These are phyloP conservation scores for Lampris megalopsis DNA, from an alignment of 2,113 vertebrate genomes.

Conservation along the genomic window DNA sequence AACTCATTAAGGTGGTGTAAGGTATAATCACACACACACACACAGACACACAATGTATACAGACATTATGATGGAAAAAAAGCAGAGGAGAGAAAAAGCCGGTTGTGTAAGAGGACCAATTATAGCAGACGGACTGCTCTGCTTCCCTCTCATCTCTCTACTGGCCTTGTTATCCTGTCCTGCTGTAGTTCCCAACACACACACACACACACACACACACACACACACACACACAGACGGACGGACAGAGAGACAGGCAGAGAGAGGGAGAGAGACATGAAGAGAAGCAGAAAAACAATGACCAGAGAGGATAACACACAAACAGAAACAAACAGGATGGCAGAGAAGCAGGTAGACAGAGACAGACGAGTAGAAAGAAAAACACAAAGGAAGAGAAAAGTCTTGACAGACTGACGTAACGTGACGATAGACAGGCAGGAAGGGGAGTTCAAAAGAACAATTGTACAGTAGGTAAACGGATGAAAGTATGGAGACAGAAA, in stretches of 20 bases:
- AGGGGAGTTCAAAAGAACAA: background rate
- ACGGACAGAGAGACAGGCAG: background rate
- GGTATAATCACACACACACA: background rate
- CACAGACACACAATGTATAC: too few relatives aligned
- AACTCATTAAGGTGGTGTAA: conserved; percentile 1
- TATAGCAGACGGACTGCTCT: background rate
- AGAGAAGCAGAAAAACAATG: background rate
- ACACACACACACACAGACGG: conserved; percentile 2
- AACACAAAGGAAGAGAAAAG: background rate
- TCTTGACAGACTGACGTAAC: too few relatives aligned
- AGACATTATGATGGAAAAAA: background rate
- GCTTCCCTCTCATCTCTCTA: background rate
- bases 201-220: conserved; percentile 4
- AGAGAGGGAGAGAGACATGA: background rate
- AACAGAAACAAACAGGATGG: background rate
- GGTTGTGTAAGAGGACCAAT: background rate
- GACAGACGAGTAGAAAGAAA: background rate
- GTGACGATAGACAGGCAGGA: background rate
- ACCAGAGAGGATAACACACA: too few relatives aligned
- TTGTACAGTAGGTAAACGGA: background rate
- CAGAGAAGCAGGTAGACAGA: background rate
- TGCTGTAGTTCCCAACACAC: background rate
- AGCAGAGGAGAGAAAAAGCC: background rate
- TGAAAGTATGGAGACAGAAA: background rate
- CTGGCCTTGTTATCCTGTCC: background rate